Evolutionary conservation across 2,113 vertebrate genomes (phyloP), one percentile per base, ranked within the genome.

Genomic region (Centropristis striata): DNA sequence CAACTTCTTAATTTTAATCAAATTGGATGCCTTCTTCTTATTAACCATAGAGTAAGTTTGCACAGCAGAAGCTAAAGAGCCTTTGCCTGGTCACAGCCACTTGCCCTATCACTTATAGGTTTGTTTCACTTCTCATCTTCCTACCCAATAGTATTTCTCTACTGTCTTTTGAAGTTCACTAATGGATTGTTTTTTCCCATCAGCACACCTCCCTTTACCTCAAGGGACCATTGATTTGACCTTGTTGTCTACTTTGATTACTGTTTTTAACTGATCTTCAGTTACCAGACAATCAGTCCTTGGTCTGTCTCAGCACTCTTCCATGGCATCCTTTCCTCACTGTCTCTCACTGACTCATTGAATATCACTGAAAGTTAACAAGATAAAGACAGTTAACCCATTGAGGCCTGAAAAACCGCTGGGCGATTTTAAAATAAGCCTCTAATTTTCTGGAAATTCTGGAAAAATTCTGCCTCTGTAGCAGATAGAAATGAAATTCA

Each of bases 101-200:
- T 74, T 80, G 16, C 21, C 4, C 76, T 70, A 8, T 72, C 64
- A 50, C 37, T 71, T 66, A 54, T 71, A 60, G 59, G 49, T 73
- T 60, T 58, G 3, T 85, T 23, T 41, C 69, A 68, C 70, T 73
- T 71, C 60, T 78, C 61, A 50, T 69, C 46, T 75, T 12, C 36
- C 63, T 71, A 39, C 54, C 67, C 49, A 59, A 27, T 59, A 75
- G 15, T 68, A 68, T 78, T 82, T 44, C 55, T 85, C 75, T 72
- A 16, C 50, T 70, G 42, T 81, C 79, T 88, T 32, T 80, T 82
- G 47, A 74, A 36, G 46, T 68, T 78, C 81, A 90, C 88, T 90
- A 94, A 94, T 86, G 41, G 36, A 89, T 84, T 50, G 25, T 85
- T 86, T 92, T 90, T 69, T 42, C 73, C 85, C 81, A 85, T 86